A percentile compares a stretch with the other conserved stretches of the same genome.
Conservation (phyloP, 2,113 vertebrate species). For the Accipiter virgatus region DNA sequence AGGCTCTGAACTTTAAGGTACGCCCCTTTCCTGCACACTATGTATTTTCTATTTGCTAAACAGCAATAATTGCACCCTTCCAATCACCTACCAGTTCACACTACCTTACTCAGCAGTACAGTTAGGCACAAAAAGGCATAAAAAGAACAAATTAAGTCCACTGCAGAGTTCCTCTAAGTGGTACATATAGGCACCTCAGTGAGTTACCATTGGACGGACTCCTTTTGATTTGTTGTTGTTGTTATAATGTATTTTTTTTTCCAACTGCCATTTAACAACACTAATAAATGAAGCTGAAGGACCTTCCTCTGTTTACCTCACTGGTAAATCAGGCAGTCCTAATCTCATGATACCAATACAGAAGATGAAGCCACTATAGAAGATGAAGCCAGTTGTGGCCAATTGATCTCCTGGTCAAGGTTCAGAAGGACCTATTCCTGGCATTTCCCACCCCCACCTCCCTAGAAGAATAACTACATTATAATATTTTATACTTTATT, state of each 20-base stretch:
- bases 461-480: background rate
- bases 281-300: background rate
- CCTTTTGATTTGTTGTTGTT: background rate
- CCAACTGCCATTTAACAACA: background rate
- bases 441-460: background rate
- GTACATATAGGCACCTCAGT: background rate
- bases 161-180: background rate
- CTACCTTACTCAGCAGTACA: background rate
- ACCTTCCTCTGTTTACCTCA: background rate
- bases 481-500: background rate
- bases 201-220: background rate
- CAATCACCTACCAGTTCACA: background rate
- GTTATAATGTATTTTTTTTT: background rate
- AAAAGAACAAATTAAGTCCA: background rate
- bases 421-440: background rate
- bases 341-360: background rate
- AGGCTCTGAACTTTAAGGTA: background rate
- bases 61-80: background rate
- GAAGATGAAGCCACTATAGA: background rate
- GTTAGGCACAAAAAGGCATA: background rate
- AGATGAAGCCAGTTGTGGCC: background rate
- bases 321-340: background rate
- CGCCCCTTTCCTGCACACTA: background rate
- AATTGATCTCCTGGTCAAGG: background rate
- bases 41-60: background rate